Percentiles rank a stretch among this genome's conserved stretches.
Conservation (phyloP, 2,113 vertebrate species). For the Monarcha castaneiventris region DNA sequence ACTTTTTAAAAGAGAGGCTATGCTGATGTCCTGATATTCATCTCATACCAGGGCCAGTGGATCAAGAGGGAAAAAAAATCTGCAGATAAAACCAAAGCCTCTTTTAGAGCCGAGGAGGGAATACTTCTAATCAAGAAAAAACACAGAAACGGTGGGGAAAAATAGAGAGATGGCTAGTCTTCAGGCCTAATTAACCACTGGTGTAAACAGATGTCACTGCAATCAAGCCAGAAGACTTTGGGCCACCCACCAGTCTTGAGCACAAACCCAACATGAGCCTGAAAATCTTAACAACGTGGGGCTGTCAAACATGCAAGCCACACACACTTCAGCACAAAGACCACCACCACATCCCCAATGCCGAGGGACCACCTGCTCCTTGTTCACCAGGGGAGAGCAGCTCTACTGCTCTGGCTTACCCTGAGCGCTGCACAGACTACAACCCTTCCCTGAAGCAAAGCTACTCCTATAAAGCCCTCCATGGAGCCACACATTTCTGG, state of each 20-base stretch:
- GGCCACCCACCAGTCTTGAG: background rate
- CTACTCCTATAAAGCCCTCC: background rate
- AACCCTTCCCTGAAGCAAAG: background rate
- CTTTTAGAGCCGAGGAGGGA: background rate
- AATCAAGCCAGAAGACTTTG: background rate
- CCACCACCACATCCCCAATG: rapidly evolving
- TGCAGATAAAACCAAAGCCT: constrained; percentile 4
- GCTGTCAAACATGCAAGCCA: background rate
- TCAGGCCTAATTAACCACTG: constrained; percentile 39
- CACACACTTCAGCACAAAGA: background rate
- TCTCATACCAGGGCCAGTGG: background rate
- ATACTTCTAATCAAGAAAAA: constrained; percentile 3
- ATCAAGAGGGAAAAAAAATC: background rate
- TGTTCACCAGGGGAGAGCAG: background rate
- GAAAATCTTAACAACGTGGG: background rate
- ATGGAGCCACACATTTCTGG: background rate
- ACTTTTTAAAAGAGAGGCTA: background rate
- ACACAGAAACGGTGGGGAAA: background rate
- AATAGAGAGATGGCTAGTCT: background rate
- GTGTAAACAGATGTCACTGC: background rate
- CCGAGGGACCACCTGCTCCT: background rate
- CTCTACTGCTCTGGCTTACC: background rate
- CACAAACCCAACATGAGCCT: background rate
- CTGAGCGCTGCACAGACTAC: rapidly evolving
- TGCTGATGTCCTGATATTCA: background rate